Conservation (phyloP, 2,888 invertebrate species). For the Axea sp. region DNA sequence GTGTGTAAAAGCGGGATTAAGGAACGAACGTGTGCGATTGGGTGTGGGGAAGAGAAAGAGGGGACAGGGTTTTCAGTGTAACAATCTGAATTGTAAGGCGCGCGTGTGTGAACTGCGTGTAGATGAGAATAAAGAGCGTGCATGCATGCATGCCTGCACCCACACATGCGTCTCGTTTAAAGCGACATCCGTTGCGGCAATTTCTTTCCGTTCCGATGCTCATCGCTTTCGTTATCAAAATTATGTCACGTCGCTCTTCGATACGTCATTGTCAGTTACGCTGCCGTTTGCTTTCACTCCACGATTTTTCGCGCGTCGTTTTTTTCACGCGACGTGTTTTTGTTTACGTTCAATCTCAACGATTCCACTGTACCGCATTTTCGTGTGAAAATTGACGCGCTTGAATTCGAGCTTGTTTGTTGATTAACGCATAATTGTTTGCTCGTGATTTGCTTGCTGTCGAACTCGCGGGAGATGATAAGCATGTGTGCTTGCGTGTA, state of each 20-base stretch:
- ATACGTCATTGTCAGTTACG: conserved; percentile 6
- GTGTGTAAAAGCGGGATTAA: too few relatives aligned
- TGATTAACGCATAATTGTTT: neutral
- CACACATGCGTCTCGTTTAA: conserved; percentile 1
- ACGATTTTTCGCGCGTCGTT: neutral
- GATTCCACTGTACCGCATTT: neutral
- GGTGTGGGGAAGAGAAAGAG: too few relatives aligned
- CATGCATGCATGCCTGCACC: too few relatives aligned
- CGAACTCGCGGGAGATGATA: neutral
- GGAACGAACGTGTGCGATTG: too few relatives aligned
- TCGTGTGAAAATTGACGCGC: neutral
- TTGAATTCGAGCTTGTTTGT: conserved; percentile 1
- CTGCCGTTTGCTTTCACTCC: conserved; percentile 12
- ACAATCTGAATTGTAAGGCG: too few relatives aligned
- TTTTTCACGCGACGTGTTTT: neutral
- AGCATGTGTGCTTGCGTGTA: neutral
- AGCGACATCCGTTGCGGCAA: conserved; percentile 35
- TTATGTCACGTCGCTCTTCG: conserved; percentile 43
- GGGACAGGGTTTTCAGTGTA: too few relatives aligned
- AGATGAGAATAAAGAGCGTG: neutral
- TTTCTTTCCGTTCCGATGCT: conserved; percentile 36
- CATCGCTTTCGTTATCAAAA: conserved; percentile 44
- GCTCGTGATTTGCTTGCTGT: neutral
- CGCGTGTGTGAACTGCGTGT: neutral
- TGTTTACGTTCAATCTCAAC: conserved; percentile 1